Base-by-base conservation (phyloP, 1,140 invertebrate genomes). In the Hypsibius dujardini region DNA sequence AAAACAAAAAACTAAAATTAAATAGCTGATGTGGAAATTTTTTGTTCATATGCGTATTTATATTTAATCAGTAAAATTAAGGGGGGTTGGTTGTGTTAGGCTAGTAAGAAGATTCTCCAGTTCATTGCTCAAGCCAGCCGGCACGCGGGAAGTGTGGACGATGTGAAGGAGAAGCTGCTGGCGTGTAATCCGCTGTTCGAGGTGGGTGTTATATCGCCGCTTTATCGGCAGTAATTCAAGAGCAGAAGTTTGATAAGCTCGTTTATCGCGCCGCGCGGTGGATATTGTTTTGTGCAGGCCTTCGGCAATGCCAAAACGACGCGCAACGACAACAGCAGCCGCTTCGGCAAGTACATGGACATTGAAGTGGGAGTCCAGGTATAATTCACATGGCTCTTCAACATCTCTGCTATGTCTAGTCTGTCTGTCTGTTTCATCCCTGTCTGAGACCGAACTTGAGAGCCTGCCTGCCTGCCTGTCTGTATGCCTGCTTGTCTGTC, bases 271-370 rank as follows among this genome's bases (percentile, higher is more conserved):
- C 28, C 28, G 28, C 28, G 28, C 28, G 28, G 28, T 28, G 28
- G 28, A 28, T 28, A 28, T 28, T 28, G 28, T 28, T 28, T 28
- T 28, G 28, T 70, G 46, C 73, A 79, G 81, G 87, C 88, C 0
- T 90, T 91, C 77, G 89, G 89, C 69, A 91, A 91, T 81, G 88
- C 88, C 1, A 89, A 89, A 78, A 91, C 89, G 0, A 87, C 86
- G 75, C 83, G 86, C 70, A 91, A 91, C 79, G 88, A 90, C 76
- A 91, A 91, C 77, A 90, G 88, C 3, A 90, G 88, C 76, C 83
- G 89, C 70, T 91, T 91, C 78, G 89, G 80, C 50, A 81, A 81
- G 72, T 82, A 82, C 73, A 80, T 80, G 79, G 79, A 80, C 71
- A 78, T 80, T 46, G 76, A 80, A 72, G 79, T 80, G 76, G 77